Conservation (phyloP, 2,888 invertebrate genomes). For the Thalpophila matura region DNA sequence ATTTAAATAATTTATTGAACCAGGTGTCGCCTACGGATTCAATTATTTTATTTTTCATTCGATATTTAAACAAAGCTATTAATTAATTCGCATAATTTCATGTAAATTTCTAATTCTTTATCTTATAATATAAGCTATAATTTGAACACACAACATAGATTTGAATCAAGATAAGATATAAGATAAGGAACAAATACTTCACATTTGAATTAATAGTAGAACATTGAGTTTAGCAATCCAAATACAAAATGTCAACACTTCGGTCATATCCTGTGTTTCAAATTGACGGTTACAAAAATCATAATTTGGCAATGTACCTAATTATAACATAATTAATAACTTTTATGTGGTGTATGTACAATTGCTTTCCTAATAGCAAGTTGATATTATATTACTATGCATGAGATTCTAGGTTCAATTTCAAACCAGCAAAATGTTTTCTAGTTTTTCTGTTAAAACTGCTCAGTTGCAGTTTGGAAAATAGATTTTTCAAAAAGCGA, state of each 20-base stretch:
- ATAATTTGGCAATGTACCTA: constrained; percentile 11
- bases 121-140: not conserved
- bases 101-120: not conserved
- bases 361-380: too few relatives aligned
- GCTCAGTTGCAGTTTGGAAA: too few relatives aligned
- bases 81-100: not conserved
- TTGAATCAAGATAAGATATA: not conserved
- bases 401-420: too few relatives aligned
- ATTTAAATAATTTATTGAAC: not conserved
- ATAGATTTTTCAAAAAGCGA: too few relatives aligned
- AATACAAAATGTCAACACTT: constrained; percentile 38
- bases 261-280: constrained; percentile 40
- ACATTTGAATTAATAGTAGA: constrained; percentile 3
- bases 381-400: too few relatives aligned
- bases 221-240: constrained; percentile 1
- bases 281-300: constrained; percentile 9
- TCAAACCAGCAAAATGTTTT: too few relatives aligned
- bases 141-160: not conserved
- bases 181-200: constrained; percentile 22
- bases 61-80: not conserved
- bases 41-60: not conserved
- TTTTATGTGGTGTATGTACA: too few relatives aligned
- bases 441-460: too few relatives aligned
- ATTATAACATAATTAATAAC: not conserved
- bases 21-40: not conserved